These are phyloP conservation scores for Eupeodes latifasciatus DNA, from an alignment of 2,888 invertebrate species.

Conservation along the genomic window DNA sequence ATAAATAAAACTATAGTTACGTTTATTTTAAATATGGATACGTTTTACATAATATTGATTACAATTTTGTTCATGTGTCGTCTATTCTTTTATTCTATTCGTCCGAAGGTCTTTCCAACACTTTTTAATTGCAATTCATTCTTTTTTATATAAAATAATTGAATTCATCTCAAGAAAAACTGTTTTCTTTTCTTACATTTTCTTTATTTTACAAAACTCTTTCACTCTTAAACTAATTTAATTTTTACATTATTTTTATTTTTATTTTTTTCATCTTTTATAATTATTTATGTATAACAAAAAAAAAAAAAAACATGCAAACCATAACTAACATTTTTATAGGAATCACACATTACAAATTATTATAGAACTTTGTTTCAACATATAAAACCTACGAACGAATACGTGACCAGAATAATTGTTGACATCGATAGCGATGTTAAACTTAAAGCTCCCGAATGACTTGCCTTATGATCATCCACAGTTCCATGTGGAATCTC, in stretches of 20 bases:
- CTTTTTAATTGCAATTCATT: no score
- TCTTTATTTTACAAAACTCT: conserved; percentile 56
- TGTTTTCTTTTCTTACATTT: not conserved
- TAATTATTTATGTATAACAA: conserved; percentile 43
- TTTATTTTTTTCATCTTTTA: conserved; percentile 24
- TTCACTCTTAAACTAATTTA: conserved; percentile 59
- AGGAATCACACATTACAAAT: conserved; percentile 33
- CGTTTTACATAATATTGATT: no score
- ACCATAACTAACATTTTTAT: conserved; percentile 43
- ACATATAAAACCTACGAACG: conserved; percentile 71
- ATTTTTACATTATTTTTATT: conserved; percentile 59
- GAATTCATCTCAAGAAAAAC: not conserved
- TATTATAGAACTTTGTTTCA: conserved; percentile 32
- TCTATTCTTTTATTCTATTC: no score
- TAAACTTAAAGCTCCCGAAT: conserved; percentile 71
- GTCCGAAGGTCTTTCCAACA: no score
- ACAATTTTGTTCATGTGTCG: no score
- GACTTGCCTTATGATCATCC: conserved; percentile 79
- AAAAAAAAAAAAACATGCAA: conserved; percentile 32
- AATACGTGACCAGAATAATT: conserved; percentile 74
- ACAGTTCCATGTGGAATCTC: conserved; percentile 83
- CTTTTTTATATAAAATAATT: no score
- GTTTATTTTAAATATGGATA: no score
- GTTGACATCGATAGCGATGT: conserved; percentile 58
- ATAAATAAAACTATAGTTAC: no score